phyloP scores from a whole-genome alignment of 2,888 invertebrate species.

The Platycheirus rosarum region DNA sequence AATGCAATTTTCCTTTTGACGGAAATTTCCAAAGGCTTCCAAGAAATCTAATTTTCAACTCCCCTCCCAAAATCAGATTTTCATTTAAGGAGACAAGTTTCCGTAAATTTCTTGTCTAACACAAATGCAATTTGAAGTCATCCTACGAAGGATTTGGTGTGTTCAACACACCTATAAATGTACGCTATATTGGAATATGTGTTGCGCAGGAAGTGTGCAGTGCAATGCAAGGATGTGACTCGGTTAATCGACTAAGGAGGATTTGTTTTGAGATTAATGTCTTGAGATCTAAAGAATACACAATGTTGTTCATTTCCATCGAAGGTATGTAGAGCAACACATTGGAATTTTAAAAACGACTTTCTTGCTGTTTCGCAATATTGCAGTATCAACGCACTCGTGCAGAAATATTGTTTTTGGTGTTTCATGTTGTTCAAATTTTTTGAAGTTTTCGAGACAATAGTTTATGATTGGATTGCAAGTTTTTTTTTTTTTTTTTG shows the following conservation, averaged over 20 bases:
- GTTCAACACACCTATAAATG: neutral
- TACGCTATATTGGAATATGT: conserved; percentile 14
- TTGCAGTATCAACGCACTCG: conserved; percentile 24
- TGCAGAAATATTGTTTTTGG: conserved; percentile 9
- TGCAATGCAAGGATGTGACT: conserved; percentile 39
- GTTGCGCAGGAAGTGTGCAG: conserved; percentile 26
- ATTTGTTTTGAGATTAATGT: conserved; percentile 44
- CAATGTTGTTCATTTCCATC: conserved; percentile 67
- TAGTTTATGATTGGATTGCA: conserved; percentile 28
- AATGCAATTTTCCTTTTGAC: conserved; percentile 33
- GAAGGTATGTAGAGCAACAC: conserved; percentile 70
- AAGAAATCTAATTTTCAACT: conserved; percentile 14
- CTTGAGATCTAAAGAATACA: conserved; percentile 51
- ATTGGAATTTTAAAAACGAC: conserved; percentile 32
- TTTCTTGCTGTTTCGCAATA: conserved; percentile 61
- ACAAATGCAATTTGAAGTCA: conserved; percentile 59
- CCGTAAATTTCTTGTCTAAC: conserved; percentile 36
- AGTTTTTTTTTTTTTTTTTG: conserved; percentile 1
- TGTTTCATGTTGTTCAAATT: conserved; percentile 34
- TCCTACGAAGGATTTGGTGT: conserved; percentile 37
- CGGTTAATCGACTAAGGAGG: conserved; percentile 57
- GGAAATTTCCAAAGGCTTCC: conserved; percentile 56
- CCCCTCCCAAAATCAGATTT: conserved; percentile 46
- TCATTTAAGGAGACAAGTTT: conserved; percentile 49
- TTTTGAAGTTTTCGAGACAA: conserved; percentile 23